Base-by-base conservation (phyloP, 2,113 vertebrate species). In the Cettia cetti region DNA sequence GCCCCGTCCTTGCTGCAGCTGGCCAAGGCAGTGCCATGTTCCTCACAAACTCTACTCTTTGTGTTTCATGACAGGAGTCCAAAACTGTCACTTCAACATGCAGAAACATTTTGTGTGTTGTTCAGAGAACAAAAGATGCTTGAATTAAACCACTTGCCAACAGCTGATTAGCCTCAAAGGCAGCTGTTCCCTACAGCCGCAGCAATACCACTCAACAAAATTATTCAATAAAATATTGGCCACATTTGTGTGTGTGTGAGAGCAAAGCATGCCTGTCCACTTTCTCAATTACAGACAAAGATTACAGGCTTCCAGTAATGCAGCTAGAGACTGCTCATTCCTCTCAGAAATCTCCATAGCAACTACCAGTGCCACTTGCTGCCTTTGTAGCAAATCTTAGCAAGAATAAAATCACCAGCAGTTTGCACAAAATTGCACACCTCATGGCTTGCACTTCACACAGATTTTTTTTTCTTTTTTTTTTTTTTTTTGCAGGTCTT, bases 311-410 rank as follows among this genome's bases (percentile, higher is more conserved):
- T 87, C 86, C 86, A 74, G 85, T 80, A 82, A 90, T 57, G 83
- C 92, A 90, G 93, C 56, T 47, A 39, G 63, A 81, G 44, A 79
- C 82, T 85, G 90, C 89, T 93, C 15, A 1, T 52, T 89, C 92
- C 90, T 94, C 71, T 72, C 95, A 90, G 90, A 97, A 96, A 95
- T 98, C 95, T 96, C 97, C 96, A 98, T 97, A 96, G 93, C 96
- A 98, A 98, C 97, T 89, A 88, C 82, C 86, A 90, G 76, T 30
- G 69, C 8, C 42, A 94, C 77, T 94, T 94, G 49, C 85, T 79
- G 88, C 82, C 83, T 95, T 94, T 69, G 89, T 91, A 96, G 94
- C 76, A 97, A 95, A 94, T 89, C 78, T 45, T 89, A 96, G 88
- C 52, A 95, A 77, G 79, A 95, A 85, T 39, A 63, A 95, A 95